Evolutionary conservation across 2,888 invertebrate genomes (phyloP), one percentile per base, ranked within the genome.

Genomic region (Nemapogon koenigi): DNA sequence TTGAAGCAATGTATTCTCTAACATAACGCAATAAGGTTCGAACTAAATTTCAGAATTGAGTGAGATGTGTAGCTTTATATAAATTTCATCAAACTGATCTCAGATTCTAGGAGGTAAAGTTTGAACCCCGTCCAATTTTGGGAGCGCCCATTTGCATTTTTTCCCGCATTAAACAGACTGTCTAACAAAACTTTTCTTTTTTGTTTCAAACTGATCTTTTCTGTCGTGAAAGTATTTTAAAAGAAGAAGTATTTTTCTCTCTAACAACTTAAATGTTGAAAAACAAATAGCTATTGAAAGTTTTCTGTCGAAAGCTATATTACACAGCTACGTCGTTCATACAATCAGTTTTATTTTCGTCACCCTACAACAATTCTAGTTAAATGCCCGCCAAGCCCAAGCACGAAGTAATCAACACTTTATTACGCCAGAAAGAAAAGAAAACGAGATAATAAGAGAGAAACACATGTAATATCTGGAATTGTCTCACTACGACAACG

Each of bases 351-450:
- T 47, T 50, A 54, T 62, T 64, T 62, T 54, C 49, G 52, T 54
- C 59, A 51, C 46, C 52, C 52, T 49, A 50, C 60, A 56, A 46
- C 46, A 51, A 66, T 65, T 59, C 62, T 54, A 55, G 49, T 52
- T 30, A 31, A 40, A 30, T 32, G 16, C 3, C 6, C 16, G 4
- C 25, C 35, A 3, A 4, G 18, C 26, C 29, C 16, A 16, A 35
- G 40, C 41, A 45, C 45, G 49, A 51, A 50, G 61, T 66, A 75
- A 78, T 75, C 73, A 73, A 72, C 66, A 58, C 62, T 66, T 70
- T 73, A 75, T 73, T 71, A 59, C 61, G 45, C 46, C 57, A 52
- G 67, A 70, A 67, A 66, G 70, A 73, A 72, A 69, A 57, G 55
- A 57, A 40, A 54, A 54, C 53, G 55, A 57, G 59, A 66, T 64